phyloP scores from a whole-genome alignment of 2,888 invertebrate species.

The Baccha elongata region DNA sequence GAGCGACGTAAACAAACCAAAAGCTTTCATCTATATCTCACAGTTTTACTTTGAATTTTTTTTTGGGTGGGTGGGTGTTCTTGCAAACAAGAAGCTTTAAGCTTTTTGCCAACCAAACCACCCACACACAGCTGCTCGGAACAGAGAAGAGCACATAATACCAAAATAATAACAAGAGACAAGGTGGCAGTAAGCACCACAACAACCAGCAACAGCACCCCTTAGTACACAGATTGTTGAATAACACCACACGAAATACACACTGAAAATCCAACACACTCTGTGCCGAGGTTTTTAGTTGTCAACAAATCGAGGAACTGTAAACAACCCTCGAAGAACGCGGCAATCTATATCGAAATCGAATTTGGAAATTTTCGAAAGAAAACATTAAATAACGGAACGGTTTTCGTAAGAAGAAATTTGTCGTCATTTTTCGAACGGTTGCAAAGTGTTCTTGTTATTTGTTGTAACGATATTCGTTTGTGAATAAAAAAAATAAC shows the following conservation, averaged over 20 bases:
- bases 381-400: slow-evolving; percentile 18
- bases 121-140: slow-evolving; percentile 45
- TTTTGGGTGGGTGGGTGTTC: neutral
- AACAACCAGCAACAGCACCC: slow-evolving; percentile 50
- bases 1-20: slow-evolving; percentile 69
- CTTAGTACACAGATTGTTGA: slow-evolving; percentile 57
- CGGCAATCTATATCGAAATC: slow-evolving; percentile 33
- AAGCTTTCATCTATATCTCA: no score
- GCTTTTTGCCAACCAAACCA: slow-evolving; percentile 60
- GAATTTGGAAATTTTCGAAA: slow-evolving; percentile 32
- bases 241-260: slow-evolving; percentile 57
- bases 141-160: slow-evolving; percentile 56
- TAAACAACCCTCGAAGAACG: slow-evolving; percentile 70
- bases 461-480: neutral
- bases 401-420: slow-evolving; percentile 41
- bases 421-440: slow-evolving; percentile 13
- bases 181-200: slow-evolving; percentile 66
- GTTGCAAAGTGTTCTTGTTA: neutral
- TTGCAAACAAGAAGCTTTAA: slow-evolving; percentile 16
- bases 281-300: slow-evolving; percentile 75
- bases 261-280: slow-evolving; percentile 58
- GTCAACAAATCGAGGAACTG: slow-evolving; percentile 78
- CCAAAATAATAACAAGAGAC: slow-evolving; percentile 63
- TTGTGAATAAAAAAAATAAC: slow-evolving; percentile 3
- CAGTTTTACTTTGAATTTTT: no score